Conservation (phyloP, 2,888 invertebrate genomes). For the Tipula unca region DNA sequence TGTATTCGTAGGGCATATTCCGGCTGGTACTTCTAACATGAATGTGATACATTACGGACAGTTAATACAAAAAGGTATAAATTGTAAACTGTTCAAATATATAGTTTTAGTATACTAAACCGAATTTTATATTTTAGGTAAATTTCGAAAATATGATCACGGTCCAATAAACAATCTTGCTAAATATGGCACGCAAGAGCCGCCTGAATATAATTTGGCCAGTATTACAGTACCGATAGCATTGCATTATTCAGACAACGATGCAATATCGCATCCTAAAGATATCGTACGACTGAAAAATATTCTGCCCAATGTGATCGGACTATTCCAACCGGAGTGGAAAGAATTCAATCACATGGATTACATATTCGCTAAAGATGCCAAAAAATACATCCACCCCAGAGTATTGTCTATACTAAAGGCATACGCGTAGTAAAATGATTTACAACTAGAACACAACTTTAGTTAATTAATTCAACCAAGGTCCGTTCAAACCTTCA, state of each 20-base stretch:
- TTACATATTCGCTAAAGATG: slow-evolving; percentile 51
- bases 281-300: slow-evolving; percentile 40
- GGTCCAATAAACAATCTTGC: slow-evolving; percentile 43
- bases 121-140: slow-evolving; percentile 30
- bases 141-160: slow-evolving; percentile 46
- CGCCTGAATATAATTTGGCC: slow-evolving; percentile 48
- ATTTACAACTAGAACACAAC: no score
- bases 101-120: not conserved
- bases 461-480: no score
- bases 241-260: slow-evolving; percentile 51
- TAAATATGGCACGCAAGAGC: slow-evolving; percentile 43
- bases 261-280: slow-evolving; percentile 47
- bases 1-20: slow-evolving; percentile 48
- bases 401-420: slow-evolving; percentile 32
- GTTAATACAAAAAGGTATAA: slow-evolving; percentile 34
- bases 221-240: slow-evolving; percentile 48
- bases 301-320: slow-evolving; percentile 21
- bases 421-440: not conserved
- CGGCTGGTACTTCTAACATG: slow-evolving; percentile 55
- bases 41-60: slow-evolving; percentile 55
- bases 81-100: no score
- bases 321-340: slow-evolving; percentile 40
- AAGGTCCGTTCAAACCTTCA: no score
- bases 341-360: slow-evolving; percentile 50
- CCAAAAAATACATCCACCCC: slow-evolving; percentile 46